A percentile compares a stretch with the other conserved stretches of the same genome.
Conservation (phyloP, 2,797 vertebrate species). For the Channallabes apus region DNA sequence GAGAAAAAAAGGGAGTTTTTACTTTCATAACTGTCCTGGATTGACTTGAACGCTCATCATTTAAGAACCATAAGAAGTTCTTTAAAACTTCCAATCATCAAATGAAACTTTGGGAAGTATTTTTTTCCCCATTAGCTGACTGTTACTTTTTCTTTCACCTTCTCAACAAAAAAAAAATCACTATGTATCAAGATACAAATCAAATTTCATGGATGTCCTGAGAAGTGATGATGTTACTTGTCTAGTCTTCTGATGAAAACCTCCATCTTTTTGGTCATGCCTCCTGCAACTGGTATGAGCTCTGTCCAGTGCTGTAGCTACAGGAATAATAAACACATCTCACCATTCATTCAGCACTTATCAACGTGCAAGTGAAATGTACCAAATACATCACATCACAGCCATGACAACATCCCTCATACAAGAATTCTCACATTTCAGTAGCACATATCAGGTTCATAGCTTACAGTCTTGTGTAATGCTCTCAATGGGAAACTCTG, state of each 20-base stretch:
- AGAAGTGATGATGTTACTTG: background rate
- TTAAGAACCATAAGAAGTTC: background rate
- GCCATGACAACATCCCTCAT: too few species aligned
- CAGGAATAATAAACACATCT: conserved; percentile 6
- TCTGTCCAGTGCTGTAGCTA: background rate
- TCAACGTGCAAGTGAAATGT: background rate
- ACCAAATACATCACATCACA: background rate
- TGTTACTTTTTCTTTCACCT: too few species aligned
- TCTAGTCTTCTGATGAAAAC: background rate
- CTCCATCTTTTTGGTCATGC: background rate
- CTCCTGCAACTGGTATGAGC: conserved; percentile 2
- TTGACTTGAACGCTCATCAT: background rate
- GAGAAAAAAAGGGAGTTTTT: too few species aligned
- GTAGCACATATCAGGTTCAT: background rate
- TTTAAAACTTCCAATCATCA: background rate
- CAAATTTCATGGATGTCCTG: background rate
- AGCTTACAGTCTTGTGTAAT: background rate
- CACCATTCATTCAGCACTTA: background rate
- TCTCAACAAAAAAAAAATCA: background rate
- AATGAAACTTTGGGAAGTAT: background rate
- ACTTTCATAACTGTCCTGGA: too few species aligned
- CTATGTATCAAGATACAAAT: background rate
- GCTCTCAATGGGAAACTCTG: background rate
- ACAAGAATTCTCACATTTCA: background rate
- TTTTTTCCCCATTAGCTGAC: too few species aligned